phyloP scores from a whole-genome alignment of 1,140 invertebrate species.

The Habropoda laboriosa region DNA sequence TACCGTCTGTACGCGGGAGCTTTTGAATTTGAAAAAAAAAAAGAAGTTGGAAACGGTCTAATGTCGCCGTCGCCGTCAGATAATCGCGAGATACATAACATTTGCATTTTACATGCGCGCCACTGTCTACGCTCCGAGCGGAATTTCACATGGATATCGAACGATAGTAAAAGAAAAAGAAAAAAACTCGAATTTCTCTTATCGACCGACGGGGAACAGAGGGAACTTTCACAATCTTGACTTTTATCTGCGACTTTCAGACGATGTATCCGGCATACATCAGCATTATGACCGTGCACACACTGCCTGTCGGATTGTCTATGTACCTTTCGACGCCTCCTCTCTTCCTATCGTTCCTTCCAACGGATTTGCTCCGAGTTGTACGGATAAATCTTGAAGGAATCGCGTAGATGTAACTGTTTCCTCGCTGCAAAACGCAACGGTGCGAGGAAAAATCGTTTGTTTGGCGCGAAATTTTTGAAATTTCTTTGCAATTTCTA shows the following conservation, averaged over 20 bases:
- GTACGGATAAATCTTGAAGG: background rate
- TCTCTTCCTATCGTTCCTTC: background rate
- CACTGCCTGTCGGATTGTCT: background rate
- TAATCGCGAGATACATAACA: constrained; percentile 7
- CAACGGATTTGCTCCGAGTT: background rate
- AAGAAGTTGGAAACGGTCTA: background rate
- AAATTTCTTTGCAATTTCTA: no score
- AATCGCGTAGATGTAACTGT: background rate
- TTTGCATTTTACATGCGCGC: constrained; percentile 8
- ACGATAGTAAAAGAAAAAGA: background rate
- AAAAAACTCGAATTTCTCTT: constrained; percentile 3
- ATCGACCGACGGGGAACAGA: background rate
- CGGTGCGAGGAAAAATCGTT: background rate
- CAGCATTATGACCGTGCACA: background rate
- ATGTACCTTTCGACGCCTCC: background rate
- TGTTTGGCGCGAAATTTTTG: background rate
- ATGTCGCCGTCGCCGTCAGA: background rate
- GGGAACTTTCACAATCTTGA: constrained; percentile 19
- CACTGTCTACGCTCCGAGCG: no score
- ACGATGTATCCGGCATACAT: background rate
- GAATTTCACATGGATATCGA: constrained; percentile 13
- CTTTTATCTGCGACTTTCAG: background rate
- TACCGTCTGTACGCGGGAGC: background rate
- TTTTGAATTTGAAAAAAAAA: no score
- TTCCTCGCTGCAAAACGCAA: background rate